Evolutionary conservation across 2,888 invertebrate genomes (phyloP), one percentile per base, ranked within the genome.

Genomic region (Pemphredon lugubris): DNA sequence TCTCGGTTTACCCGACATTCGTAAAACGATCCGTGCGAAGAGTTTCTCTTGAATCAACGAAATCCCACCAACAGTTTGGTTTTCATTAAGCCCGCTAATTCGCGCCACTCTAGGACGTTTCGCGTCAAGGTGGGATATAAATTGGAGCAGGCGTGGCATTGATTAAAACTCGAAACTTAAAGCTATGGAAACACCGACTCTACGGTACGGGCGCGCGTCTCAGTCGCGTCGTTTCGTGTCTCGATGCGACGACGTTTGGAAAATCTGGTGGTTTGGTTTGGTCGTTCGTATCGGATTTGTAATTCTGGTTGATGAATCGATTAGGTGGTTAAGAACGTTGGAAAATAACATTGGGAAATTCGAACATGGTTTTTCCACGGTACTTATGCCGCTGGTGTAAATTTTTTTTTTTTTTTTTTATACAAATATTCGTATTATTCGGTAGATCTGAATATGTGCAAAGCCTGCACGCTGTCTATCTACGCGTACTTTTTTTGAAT

Each of bases 51-150:
- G 42, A 53, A 54, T 58, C 71, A 40, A 48, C 34, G 21, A 45
- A 57, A 58, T 67, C 60, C 47, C 23, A 18, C 18, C 45, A 23
- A 47, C 57, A 26, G 44, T 57, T 65, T 66, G 68, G 26, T 30
- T 69, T 64, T 69, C 68, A 64, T 69, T 64, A 58, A 48, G 11
- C 23, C 20, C 16, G 40, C 48, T 53, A 59, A 66, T 54, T 48
- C 30, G 13, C 6, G 16, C 2, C 18, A 32, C 42, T 45, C 13
- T 16, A 30, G 42, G 23, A 30, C 39, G 20, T 6, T 59, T 70
- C 55, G 23, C 23, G 18, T 30, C 5, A 20, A 30, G 23, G 34
- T 11, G 1, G 39, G 14, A 30, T 30, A 30, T 30, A 30, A 30
- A 30, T 30, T 9, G 30, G 30, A 16, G 20, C 18, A 18, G 18